These are phyloP conservation scores for Polyergus mexicanus DNA, from an alignment of 1,140 invertebrate genomes.

Conservation along the genomic window DNA sequence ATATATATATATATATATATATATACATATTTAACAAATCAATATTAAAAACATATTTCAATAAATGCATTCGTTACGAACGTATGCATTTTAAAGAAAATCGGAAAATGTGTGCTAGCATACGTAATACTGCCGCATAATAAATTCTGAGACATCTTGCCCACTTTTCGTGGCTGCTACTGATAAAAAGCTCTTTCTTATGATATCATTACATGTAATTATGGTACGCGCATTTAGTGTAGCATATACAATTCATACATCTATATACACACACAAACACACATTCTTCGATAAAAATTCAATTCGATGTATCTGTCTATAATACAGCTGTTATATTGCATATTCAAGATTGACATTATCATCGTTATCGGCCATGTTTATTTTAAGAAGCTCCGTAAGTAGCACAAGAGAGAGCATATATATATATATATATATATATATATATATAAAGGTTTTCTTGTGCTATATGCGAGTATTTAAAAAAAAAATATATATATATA, in stretches of 20 bases:
- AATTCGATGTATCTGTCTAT: constrained; percentile 63
- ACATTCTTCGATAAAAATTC: constrained; percentile 35
- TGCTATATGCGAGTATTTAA: too few relatives aligned
- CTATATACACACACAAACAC: constrained; percentile 11
- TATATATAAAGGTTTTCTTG: too few relatives aligned
- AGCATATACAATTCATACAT: constrained; percentile 26
- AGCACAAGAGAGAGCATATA: constrained; percentile 14
- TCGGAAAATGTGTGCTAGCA: not conserved
- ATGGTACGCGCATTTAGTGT: constrained; percentile 24
- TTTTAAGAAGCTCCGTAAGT: constrained; percentile 15
- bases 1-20: not conserved
- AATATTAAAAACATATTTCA: constrained; percentile 19
- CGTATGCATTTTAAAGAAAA: not conserved
- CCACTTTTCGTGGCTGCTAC: constrained; percentile 5
- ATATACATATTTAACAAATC: not conserved
- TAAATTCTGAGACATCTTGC: constrained; percentile 14
- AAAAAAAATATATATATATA: too few relatives aligned
- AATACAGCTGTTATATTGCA: constrained; percentile 40
- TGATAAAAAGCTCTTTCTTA: constrained; percentile 41
- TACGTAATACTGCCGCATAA: constrained; percentile 13
- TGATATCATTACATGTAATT: constrained; percentile 27
- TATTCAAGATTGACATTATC: constrained; percentile 19
- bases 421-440: too few relatives aligned
- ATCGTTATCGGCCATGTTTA: not conserved
- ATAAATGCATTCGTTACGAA: not conserved